Evolutionary conservation across 1,140 invertebrate genomes (phyloP), one percentile per base, ranked within the genome.

Genomic region (Panagrolaimus sp.): DNA sequence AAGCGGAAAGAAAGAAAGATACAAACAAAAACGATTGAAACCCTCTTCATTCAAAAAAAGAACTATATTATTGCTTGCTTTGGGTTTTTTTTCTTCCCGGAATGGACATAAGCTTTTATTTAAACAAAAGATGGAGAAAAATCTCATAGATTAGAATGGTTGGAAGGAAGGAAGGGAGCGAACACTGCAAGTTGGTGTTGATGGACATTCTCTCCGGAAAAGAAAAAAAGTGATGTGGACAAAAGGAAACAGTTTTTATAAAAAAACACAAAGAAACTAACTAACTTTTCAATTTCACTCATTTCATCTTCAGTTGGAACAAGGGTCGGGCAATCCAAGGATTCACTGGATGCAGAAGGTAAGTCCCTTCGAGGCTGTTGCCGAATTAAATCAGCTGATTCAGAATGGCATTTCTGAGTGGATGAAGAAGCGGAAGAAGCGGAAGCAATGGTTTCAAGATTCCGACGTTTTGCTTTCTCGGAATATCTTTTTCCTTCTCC

Each of bases 271-370:
- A 58, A 17, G 21, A 14, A 58, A 58, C 10, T n/a, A 58, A 58
- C 52, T 58, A 21, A 58, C 52, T 58, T 58, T 58, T 58, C 52
- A 58, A 58, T 58, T 28, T 58, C 52, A 14, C 52, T 58, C 21
- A 58, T 28, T 10, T 58, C 52, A 28, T 58, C 52, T 28, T 58
- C 52, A 10, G 52, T 28, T 28, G 52, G 52, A 28, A 58, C 52
- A 28, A 58, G 52, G 4, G 52, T 58, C 10, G 21, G 52, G 17
- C 28, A 21, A 58, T 58, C 52, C 21, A 58, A 12, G 15, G 52
- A 58, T 12, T 58, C 52, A 28, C 12, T 28, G 17, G 21, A 26
- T 12, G 21, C 52, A 26, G 52, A 58, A 26, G 52, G 52, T 21
- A 58, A 28, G 10, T 58, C 52, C 14, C 52, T 12, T 21, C 52